phyloP scores from a whole-genome alignment of 1,140 invertebrate species.

The Thaumetopoea pityocampa region DNA sequence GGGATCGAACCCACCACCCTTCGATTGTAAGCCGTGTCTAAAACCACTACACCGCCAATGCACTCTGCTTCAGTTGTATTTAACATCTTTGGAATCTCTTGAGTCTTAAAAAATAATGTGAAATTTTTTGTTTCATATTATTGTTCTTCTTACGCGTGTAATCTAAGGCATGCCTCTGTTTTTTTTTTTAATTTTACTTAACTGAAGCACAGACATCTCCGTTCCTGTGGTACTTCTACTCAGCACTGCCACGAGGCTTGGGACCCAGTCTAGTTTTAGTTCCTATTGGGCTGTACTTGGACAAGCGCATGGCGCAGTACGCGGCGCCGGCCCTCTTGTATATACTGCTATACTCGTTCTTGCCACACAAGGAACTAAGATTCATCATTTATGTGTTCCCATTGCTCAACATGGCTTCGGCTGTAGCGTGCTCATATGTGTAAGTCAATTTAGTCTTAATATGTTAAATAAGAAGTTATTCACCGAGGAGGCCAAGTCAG shows the following conservation, averaged over 20 bases:
- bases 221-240: slow-evolving; percentile 99
- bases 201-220: slow-evolving; percentile 86
- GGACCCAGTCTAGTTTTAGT: slow-evolving; percentile 88
- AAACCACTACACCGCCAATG: too few relatives aligned
- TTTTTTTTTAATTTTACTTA: slow-evolving; percentile 41
- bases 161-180: too few relatives aligned
- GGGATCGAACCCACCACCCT: too few relatives aligned
- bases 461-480: slow-evolving; percentile 1
- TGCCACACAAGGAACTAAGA: slow-evolving; percentile 98
- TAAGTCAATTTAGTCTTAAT: slow-evolving; percentile 77
- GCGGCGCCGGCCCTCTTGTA: slow-evolving; percentile 88
- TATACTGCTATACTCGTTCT: slow-evolving; percentile 92
- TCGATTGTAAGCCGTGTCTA: too few relatives aligned
- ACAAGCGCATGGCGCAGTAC: slow-evolving; percentile 82
- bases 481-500: too few relatives aligned
- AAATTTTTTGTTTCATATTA: too few relatives aligned
- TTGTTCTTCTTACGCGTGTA: too few relatives aligned
- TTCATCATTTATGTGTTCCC: slow-evolving; percentile 99
- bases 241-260: slow-evolving; percentile 93
- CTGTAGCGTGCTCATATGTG: slow-evolving; percentile 90
- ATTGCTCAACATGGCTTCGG: slow-evolving; percentile 93
- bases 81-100: too few relatives aligned
- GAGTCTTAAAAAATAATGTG: too few relatives aligned
- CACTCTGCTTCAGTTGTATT: too few relatives aligned
- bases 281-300: slow-evolving; percentile 87